These are phyloP conservation scores for Mastomys natalensis DNA, from an alignment of 2,113 vertebrate genomes.

Conservation along the genomic window DNA sequence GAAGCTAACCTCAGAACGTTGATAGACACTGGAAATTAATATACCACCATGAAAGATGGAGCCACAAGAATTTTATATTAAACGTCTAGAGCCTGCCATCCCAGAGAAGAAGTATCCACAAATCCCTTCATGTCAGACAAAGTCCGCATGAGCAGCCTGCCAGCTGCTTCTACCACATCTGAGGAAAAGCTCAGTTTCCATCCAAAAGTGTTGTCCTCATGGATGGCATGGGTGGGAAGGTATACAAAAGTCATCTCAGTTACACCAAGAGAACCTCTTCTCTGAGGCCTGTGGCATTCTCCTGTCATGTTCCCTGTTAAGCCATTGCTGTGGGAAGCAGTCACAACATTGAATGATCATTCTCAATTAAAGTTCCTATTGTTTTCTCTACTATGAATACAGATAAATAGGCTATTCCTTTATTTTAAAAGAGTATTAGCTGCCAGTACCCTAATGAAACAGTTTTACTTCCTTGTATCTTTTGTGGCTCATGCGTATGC, in stretches of 20 bases:
- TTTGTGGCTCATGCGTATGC: background rate
- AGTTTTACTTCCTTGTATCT: slow-evolving; percentile 30
- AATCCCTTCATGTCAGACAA: background rate
- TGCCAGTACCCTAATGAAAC: slow-evolving; percentile 9
- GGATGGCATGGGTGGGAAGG: background rate
- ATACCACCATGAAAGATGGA: background rate
- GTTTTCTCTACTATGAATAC: background rate
- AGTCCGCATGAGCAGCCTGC: background rate
- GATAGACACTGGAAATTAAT: background rate
- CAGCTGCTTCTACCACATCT: background rate
- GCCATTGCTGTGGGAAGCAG: background rate
- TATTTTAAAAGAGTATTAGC: slow-evolving; percentile 12
- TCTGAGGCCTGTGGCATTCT: background rate
- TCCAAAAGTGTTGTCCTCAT: background rate
- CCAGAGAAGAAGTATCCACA: background rate
- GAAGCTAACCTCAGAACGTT: accelerated
- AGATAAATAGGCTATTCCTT: background rate
- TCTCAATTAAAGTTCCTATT: background rate
- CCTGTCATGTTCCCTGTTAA: background rate
- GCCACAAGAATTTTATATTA: background rate
- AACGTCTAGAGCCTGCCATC: background rate
- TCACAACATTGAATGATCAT: background rate
- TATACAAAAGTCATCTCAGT: background rate
- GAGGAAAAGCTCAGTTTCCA: slow-evolving; percentile 8
- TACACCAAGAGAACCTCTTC: background rate